A percentile compares a stretch with the other conserved stretches of the same genome.
Evolutionary conservation across 2,797 vertebrate species (phyloP).

Genomic region (Taenioides sp.): DNA sequence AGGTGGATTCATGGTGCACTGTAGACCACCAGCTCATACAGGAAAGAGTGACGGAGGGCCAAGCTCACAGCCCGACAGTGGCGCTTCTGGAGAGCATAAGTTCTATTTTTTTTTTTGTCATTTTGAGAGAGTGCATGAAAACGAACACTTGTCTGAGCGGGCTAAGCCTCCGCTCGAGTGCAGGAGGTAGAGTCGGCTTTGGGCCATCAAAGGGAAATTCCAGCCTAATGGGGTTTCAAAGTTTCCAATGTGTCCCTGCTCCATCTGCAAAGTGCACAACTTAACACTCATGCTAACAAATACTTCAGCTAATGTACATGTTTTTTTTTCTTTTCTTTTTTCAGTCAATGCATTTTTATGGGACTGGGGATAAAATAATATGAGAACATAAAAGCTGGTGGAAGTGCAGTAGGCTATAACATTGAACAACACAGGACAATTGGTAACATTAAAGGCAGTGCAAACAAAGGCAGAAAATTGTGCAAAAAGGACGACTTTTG

Average conservation of each 20-base stretch:
- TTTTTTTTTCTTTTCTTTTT: background rate
- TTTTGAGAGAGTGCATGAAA: constrained; percentile 73
- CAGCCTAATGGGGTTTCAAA: constrained; percentile 67
- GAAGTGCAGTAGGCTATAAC: constrained; percentile 31
- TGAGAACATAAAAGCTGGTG: constrained; percentile 34
- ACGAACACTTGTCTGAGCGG: constrained; percentile 65
- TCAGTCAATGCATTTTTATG: constrained; percentile 19
- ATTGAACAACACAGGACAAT: constrained; percentile 43
- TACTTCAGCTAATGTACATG: constrained; percentile 10
- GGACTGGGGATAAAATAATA: constrained; percentile 48
- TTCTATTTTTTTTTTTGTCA: constrained; percentile 55
- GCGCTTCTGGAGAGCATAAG: constrained; percentile 72
- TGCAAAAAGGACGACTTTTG: constrained; percentile 76
- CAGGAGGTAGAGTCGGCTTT: constrained; percentile 52
- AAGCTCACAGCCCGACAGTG: constrained; percentile 64
- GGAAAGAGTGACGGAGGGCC: constrained; percentile 70
- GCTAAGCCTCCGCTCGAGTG: constrained; percentile 64
- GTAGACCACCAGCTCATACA: constrained; percentile 62
- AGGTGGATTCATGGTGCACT: constrained; percentile 15
- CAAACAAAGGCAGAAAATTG: constrained; percentile 66
- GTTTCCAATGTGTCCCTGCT: constrained; percentile 59
- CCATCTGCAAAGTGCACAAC: constrained; percentile 54
- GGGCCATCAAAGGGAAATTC: constrained; percentile 73
- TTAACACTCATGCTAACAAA: constrained; percentile 33
- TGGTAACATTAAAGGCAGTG: constrained; percentile 49